Base-by-base conservation (phyloP, 1,140 invertebrate species). In the Antheraea mylitta region DNA sequence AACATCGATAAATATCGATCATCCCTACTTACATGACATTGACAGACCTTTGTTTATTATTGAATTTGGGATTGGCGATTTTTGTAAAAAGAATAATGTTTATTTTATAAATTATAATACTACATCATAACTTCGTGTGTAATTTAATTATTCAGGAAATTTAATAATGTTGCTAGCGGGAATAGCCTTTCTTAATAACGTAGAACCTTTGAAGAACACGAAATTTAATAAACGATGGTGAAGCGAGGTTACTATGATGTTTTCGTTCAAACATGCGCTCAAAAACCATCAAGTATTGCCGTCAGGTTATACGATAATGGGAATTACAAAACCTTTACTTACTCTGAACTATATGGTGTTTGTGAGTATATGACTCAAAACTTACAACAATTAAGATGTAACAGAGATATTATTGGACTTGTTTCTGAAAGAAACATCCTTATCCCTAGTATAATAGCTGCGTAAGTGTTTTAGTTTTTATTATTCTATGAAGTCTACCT, bases 351-450 rank as follows among this genome's bases (percentile, higher is more conserved):
- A 5, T 91, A 86, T 69, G 89, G 89, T 13, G 81, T 86, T 5
- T 90, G 89, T 66, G 87, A 91, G 73, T 91, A 89, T 66, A 86
- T 91, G 68, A 85, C 83, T 9, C 89, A 91, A 73, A 87, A 85
- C 53, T 72, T 91, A 37, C 86, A 83, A 71, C 86, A 86, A 72
- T 59, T 89, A 13, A 76, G 80, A 70, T 86, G 83, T 66, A 82
- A 77, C 18, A 87, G 82, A 70, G 83, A 84, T 18, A 73, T 89
- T 13, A 82, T 91, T 71, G 89, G 86, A 48, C 68, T 91, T 42
- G 70, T 91, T 37, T 82, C 86, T 5, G 80, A 83, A 16, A 85
- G 85, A 70, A 91, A 91, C 69, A 79, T 86, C 19, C 80, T 89
- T 19, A 80, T 91, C 67, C 89, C 89, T 66, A 83, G 83, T 69